Evolutionary conservation across 2,888 invertebrate genomes (phyloP).

Genomic region (Drosophila mulleri): DNA sequence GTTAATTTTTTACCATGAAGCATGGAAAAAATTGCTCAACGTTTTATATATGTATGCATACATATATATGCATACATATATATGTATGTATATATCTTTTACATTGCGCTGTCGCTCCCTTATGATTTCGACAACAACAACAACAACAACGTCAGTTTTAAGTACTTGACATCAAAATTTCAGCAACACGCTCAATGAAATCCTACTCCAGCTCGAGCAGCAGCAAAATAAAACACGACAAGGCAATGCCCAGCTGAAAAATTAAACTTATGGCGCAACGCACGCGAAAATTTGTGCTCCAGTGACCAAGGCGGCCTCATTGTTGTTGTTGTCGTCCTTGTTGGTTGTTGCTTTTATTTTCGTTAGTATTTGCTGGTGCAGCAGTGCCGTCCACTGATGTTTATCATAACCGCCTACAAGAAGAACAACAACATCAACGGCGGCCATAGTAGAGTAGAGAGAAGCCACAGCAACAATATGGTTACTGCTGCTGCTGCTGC

Average conservation of each 20-base stretch:
- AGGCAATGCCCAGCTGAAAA: conserved; percentile 50
- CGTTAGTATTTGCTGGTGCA: conserved; percentile 31
- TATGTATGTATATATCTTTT: conserved; percentile 7
- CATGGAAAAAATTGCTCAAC: conserved; percentile 52
- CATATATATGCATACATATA: conserved; percentile 3
- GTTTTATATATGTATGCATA: conserved; percentile 19
- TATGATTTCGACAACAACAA: conserved; percentile 52
- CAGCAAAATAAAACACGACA: conserved; percentile 10
- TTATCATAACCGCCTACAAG: conserved; percentile 76
- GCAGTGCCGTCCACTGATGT: conserved; percentile 58
- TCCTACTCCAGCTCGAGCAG: conserved; percentile 25
- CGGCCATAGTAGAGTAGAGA: conserved; percentile 13
- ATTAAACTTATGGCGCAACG: conserved; percentile 59
- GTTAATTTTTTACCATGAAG: conserved; percentile 67
- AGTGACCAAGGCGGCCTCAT: conserved; percentile 36
- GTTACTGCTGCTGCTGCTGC: conserved; percentile 39
- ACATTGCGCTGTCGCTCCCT: conserved; percentile 38
- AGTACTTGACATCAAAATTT: conserved; percentile 72
- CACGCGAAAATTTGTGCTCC: conserved; percentile 65
- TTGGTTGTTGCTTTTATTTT: conserved; percentile 6
- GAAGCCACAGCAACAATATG: conserved; percentile 66
- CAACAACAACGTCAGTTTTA: conserved; percentile 53
- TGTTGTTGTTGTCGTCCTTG: conserved; percentile 4
- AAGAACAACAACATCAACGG: conserved; percentile 34
- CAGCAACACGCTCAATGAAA: conserved; percentile 55